Base-by-base conservation (phyloP, 2,113 vertebrate species). In the Lagopus leucura region DNA sequence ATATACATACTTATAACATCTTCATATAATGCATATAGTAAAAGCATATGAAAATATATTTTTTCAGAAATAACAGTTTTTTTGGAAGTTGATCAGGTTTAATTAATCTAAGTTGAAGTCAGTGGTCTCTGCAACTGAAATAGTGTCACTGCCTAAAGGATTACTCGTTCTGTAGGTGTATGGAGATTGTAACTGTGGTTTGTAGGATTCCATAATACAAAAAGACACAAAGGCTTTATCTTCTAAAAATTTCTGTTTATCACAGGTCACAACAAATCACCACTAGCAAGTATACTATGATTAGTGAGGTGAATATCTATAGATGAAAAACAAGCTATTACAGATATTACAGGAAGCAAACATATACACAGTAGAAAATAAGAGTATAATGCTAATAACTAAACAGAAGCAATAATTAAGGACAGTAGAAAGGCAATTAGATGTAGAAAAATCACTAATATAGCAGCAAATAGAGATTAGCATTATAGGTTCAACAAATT, bases 151-250 rank as follows among this genome's bases (percentile, higher is more conserved):
- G 17, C 30, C n/a, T 52, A 24, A 21, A 63, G 63, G n/a, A 47
- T 84, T 57, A 58, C 42, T 42, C 0, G 1, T 7, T n/a, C 30
- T 54, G 19, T 5, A 2, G 11, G 6, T 25, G 8, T 42, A n/a
- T n/a, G 34, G 70, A 65, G 55, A 22, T 77, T 3, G 1, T 0
- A 2, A 18, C 47, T 2, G 0, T 52, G 36, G 4, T 89, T 91
- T 38, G 10, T 15, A 63, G 50, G 52, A 27, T 89, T 80, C 67
- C 30, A 21, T 72, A 67, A 58, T 32, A 28, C 11, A 24, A 16
- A 67, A 58, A 19, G 16, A 40, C 30, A 42, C 0, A 1, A 18
- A 52, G 21, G 67, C 27, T 74, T 91, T 65, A 13, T 71, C 6
- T 1, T 50, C n/a, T 66, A 14, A 45, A n/a, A 61, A 70, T 61